Conservation (phyloP, 2,797 vertebrate genomes). For the Paratrypauchen microcephalus region DNA sequence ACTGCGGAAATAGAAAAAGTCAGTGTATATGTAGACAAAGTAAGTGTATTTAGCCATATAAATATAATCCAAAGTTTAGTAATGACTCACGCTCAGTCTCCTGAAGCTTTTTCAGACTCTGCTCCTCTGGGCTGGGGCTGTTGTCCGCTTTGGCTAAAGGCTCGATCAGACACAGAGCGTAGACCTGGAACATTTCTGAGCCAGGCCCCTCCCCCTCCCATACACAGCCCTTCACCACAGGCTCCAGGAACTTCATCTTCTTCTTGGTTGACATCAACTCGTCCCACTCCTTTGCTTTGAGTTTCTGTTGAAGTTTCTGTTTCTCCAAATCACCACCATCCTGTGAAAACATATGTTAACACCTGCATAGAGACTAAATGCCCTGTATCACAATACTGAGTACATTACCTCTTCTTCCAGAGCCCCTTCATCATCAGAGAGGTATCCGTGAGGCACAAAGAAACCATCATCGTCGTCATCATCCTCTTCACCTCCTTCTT, state of each 20-base stretch:
- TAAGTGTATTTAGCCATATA: background rate
- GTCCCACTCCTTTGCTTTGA: constrained; percentile 97
- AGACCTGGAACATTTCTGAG: constrained; percentile 76
- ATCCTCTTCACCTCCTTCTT: constrained; percentile 87
- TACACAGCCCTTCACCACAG: constrained; percentile 85
- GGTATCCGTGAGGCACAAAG: constrained; percentile 97
- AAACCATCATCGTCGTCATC: constrained; percentile 96
- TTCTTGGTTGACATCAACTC: constrained; percentile 91
- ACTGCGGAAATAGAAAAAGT: constrained; percentile 67
- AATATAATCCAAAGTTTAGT: background rate
- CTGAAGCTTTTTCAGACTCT: constrained; percentile 67
- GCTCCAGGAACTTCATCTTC: constrained; percentile 86
- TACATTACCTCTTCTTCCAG: constrained; percentile 77
- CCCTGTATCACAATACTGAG: background rate
- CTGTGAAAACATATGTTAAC: constrained; percentile 55
- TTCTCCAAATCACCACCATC: constrained; percentile 89
- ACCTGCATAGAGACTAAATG: background rate
- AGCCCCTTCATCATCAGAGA: constrained; percentile 95
- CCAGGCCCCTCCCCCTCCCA: constrained; percentile 76
- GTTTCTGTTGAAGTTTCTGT: constrained; percentile 88
- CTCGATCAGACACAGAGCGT: constrained; percentile 80
- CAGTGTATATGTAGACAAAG: background rate
- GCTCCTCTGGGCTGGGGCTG: constrained; percentile 76
- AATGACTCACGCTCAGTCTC: constrained; percentile 85
- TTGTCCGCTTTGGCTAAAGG: constrained; percentile 70